phyloP scores from a whole-genome alignment of 2,797 vertebrate genomes.

The Poeciliopsis presidionis region DNA sequence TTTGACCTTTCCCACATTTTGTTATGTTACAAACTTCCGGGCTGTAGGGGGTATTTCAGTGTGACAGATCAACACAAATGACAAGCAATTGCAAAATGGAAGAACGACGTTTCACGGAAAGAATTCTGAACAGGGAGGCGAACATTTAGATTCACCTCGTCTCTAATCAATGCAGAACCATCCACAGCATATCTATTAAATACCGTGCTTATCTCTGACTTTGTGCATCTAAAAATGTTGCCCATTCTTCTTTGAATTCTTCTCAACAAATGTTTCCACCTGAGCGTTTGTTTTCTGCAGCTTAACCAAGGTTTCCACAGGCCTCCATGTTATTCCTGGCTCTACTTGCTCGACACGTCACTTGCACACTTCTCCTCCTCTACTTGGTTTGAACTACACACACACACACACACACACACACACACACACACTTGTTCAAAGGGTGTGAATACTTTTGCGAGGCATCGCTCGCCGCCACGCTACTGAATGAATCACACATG shows the following conservation, averaged over 20 bases:
- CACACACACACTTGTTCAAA: neutral
- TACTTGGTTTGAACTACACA: no score
- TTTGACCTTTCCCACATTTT: neutral
- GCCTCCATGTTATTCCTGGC: neutral
- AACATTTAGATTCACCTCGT: neutral
- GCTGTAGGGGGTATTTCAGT: neutral
- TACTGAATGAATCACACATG: slow-evolving; percentile 43
- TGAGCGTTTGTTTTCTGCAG: neutral
- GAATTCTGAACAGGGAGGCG: neutral
- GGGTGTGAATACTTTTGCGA: neutral
- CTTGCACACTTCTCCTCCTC: neutral
- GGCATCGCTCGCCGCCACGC: neutral
- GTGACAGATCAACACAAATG: neutral
- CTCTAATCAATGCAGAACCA: neutral
- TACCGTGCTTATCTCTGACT: neutral
- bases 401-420: no score
- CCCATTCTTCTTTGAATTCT: neutral
- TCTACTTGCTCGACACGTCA: neutral
- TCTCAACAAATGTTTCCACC: neutral
- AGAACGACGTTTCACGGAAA: neutral
- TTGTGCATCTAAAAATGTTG: neutral
- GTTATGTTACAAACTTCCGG: neutral
- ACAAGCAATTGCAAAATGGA: neutral
- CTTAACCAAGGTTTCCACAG: neutral
- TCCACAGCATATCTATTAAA: neutral